Evolutionary conservation across 2,888 invertebrate species (phyloP).

Genomic region (Dasypolia templi): DNA sequence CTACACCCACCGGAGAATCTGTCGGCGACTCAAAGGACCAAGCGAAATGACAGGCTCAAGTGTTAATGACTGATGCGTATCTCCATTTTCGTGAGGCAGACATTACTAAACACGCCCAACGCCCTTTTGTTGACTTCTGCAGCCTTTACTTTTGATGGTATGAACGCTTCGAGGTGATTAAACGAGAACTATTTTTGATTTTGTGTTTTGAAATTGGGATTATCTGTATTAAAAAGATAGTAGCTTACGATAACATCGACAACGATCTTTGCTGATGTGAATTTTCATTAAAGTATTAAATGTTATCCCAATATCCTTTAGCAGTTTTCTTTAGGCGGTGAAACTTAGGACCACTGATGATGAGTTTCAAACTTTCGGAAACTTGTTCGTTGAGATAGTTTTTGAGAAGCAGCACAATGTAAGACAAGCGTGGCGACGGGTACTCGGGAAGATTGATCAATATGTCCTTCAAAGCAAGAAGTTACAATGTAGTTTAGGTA

Average conservation of each 20-base stretch:
- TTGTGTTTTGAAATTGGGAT: constrained; percentile 37
- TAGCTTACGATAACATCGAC: constrained; percentile 38
- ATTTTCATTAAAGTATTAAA: constrained; percentile 19
- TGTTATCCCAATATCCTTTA: constrained; percentile 38
- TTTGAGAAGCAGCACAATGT: constrained; percentile 53
- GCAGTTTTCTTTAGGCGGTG: constrained; percentile 21
- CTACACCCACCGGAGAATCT: constrained; percentile 66
- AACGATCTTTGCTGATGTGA: constrained; percentile 9
- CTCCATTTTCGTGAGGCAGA: constrained; percentile 76
- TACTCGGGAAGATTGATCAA: constrained; percentile 42
- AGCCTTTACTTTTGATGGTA: constrained; percentile 56
- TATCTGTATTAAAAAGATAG: constrained; percentile 26
- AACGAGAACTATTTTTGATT: constrained; percentile 43
- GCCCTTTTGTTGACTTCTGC: constrained; percentile 67
- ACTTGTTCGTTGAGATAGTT: constrained; percentile 51
- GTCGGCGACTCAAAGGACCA: constrained; percentile 75
- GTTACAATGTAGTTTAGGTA: constrained; percentile 12
- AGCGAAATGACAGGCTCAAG: constrained; percentile 70
- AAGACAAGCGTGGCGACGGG: constrained; percentile 19
- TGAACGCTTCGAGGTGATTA: constrained; percentile 50
- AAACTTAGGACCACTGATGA: constrained; percentile 44
- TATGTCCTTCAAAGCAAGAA: constrained; percentile 23
- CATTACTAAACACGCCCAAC: constrained; percentile 64
- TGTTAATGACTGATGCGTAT: constrained; percentile 79
- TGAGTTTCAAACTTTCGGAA: constrained; percentile 52